Conservation (phyloP, 2,113 vertebrate genomes). For the Vulpes lagopus region DNA sequence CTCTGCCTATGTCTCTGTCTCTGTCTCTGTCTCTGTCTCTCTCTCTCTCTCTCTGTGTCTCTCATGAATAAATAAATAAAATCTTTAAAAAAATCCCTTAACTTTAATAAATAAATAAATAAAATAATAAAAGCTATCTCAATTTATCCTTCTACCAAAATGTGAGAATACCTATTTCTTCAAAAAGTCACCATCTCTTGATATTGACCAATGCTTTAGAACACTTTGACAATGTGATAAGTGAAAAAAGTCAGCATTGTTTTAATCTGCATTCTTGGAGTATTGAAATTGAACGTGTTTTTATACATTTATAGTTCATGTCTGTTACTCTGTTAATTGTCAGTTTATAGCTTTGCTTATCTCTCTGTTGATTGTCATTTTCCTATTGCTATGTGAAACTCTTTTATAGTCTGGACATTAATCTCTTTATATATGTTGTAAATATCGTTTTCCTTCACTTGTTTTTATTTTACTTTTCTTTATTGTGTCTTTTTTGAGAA, state of each 20-base stretch:
- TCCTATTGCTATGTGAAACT: background rate
- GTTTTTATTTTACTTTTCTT: constrained; percentile 27
- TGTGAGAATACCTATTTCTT: background rate
- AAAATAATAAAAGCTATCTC: background rate
- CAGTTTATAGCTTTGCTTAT: background rate
- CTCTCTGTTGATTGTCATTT: background rate
- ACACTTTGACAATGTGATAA: background rate
- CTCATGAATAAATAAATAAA: too few relatives aligned
- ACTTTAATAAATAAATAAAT: too few relatives aligned
- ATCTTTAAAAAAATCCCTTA: too few relatives aligned
- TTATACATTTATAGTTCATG: background rate
- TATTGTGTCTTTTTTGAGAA: background rate
- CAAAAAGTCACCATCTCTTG: background rate
- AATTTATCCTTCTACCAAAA: background rate
- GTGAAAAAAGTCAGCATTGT: background rate
- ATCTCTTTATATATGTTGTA: background rate
- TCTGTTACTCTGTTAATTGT: background rate
- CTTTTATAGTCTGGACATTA: background rate
- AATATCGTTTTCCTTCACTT: background rate
- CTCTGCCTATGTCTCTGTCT: too few relatives aligned
- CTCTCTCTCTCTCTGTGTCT: too few relatives aligned
- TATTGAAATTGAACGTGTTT: background rate
- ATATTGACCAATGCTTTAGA: background rate
- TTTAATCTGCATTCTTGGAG: background rate
- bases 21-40: too few relatives aligned